Conservation (phyloP, 2,888 invertebrate species). For the Liopterus haemorrhoidalis region DNA sequence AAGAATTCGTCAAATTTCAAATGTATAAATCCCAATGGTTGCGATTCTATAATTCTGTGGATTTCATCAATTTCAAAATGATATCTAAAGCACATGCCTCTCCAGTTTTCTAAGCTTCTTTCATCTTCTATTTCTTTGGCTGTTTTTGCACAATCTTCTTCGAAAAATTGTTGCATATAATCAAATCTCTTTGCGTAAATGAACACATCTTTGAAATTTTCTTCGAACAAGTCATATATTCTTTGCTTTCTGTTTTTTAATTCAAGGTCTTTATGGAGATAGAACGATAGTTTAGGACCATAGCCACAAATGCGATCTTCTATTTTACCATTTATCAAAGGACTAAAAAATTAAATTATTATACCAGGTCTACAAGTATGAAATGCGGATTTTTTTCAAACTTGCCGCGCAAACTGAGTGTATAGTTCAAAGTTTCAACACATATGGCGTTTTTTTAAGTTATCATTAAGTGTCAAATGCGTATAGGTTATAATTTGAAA, state of each 20-base stretch:
- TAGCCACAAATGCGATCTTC: constrained; percentile 70
- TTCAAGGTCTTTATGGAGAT: constrained; percentile 61
- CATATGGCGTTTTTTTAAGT: too few species aligned
- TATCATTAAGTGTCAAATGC: too few species aligned
- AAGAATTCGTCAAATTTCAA: constrained; percentile 65
- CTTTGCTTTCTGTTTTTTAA: too few species aligned
- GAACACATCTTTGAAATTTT: constrained; percentile 50
- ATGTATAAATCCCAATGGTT: constrained; percentile 68
- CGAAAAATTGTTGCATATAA: constrained; percentile 60
- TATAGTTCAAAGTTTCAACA: too few species aligned
- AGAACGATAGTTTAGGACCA: constrained; percentile 64
- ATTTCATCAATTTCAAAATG: constrained; percentile 63
- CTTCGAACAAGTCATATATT: too few species aligned
- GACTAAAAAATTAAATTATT: constrained; percentile 48
- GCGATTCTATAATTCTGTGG: constrained; percentile 58
- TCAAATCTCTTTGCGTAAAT: constrained; percentile 62
- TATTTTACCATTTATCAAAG: constrained; percentile 75
- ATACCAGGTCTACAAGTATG: too few species aligned
- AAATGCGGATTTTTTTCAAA: too few species aligned
- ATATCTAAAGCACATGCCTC: constrained; percentile 62
- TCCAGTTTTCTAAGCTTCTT: constrained; percentile 58
- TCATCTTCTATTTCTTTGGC: constrained; percentile 58
- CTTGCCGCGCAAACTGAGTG: too few species aligned
- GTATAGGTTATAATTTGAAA: too few species aligned
- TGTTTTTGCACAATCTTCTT: constrained; percentile 62